Conservation (phyloP, 2,113 vertebrate species). For the Pluvialis apricaria region DNA sequence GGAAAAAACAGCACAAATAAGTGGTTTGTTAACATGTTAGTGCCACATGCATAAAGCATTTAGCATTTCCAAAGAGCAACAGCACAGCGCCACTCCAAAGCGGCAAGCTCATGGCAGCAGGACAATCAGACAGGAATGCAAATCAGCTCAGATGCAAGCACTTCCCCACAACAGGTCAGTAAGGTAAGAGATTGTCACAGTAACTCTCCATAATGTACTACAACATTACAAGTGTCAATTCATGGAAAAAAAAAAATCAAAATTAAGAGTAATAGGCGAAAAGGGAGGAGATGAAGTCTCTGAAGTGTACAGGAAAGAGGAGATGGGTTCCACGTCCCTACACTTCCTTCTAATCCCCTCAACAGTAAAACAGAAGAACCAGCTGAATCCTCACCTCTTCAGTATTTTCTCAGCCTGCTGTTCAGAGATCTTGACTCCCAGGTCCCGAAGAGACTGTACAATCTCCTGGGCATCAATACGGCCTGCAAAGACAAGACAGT, state of each 20-base stretch:
- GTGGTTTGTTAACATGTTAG: conserved; percentile 63
- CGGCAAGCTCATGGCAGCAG: neutral
- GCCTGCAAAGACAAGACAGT: conserved; percentile 67
- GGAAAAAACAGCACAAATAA: conserved; percentile 75
- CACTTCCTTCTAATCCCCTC: neutral
- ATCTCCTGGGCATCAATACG: conserved; percentile 93
- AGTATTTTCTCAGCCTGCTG: conserved; percentile 96
- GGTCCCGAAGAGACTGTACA: conserved; percentile 91
- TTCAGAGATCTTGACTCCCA: conserved; percentile 93
- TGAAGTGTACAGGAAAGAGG: neutral
- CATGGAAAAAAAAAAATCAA: neutral
- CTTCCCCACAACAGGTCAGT: neutral
- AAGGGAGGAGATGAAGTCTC: neutral
- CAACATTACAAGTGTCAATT: neutral
- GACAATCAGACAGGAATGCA: conserved; percentile 14
- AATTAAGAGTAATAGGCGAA: neutral
- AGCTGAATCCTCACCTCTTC: conserved; percentile 78
- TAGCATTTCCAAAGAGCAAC: neutral
- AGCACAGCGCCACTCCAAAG: neutral
- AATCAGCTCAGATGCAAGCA: neutral
- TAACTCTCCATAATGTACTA: neutral
- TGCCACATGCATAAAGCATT: conserved; percentile 40
- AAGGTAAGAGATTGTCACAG: neutral
- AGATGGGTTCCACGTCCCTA: neutral
- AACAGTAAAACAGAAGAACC: neutral